Evolutionary conservation across 2,113 vertebrate genomes (phyloP).

Genomic region (Piaya cayana): DNA sequence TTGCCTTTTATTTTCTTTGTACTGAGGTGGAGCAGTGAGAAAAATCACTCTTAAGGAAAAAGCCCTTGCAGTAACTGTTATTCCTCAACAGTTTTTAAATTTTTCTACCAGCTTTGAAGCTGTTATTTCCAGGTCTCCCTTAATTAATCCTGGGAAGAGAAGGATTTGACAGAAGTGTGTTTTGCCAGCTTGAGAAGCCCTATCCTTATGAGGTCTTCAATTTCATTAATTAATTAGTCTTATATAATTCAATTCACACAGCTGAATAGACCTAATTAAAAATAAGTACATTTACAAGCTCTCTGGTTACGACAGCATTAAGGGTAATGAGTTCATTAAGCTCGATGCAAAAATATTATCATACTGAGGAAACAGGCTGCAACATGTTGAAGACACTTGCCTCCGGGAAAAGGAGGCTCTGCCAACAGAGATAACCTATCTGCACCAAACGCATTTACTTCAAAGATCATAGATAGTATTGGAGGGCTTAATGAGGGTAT

Average conservation of each 20-base stretch:
- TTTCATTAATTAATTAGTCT: constrained; percentile 58
- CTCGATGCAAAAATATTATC: background rate
- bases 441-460: constrained; percentile 39
- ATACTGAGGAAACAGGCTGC: constrained; percentile 7
- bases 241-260: constrained; percentile 28
- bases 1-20: constrained; percentile 70
- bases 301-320: constrained; percentile 31
- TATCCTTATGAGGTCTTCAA: background rate
- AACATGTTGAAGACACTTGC: constrained; percentile 41
- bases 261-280: constrained; percentile 49
- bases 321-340: constrained; percentile 55
- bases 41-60: constrained; percentile 37
- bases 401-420: constrained; percentile 24
- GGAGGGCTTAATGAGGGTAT: background rate
- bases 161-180: constrained; percentile 45
- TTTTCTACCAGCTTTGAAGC: constrained; percentile 51
- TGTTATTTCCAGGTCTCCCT: constrained; percentile 57
- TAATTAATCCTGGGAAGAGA: constrained; percentile 60
- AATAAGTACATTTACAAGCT: constrained; percentile 59
- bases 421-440: constrained; percentile 35
- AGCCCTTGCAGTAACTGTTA: constrained; percentile 39
- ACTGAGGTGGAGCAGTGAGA: constrained; percentile 52
- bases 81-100: constrained; percentile 48
- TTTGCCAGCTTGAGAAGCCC: constrained; percentile 24
- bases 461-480: constrained; percentile 9